Evolutionary conservation across 1,140 invertebrate genomes (phyloP), one percentile per base, ranked within the genome.

Genomic region (Drosophila littoralis): DNA sequence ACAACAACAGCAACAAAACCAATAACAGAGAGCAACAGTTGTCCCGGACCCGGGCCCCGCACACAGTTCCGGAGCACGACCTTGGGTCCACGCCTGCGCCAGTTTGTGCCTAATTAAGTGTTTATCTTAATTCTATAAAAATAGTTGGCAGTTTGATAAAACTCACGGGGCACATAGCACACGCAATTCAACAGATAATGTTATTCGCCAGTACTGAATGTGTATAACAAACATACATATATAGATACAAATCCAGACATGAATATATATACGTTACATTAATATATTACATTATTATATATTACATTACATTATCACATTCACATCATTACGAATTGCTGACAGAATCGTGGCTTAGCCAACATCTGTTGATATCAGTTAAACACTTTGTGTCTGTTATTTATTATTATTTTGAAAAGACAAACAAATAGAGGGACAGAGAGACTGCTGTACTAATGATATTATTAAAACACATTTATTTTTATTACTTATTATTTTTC

Each of bases 61-160:
- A 46, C 12, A 22, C 35, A 42, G 15, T 13, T 7, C 55, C 46
- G n/a, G 22, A 12, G 28, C 13, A 12, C 40, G 8, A 9, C 42
- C 17, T 52, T 60, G 43, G 48, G 13, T 50, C 12, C 15, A 38
- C 10, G 57, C 36, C 64, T 40, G 64, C 33, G 65, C 51, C 64
- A 55, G 38, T 73, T 77, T 46, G 58, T 52, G 45, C 13, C 63
- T 66, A 86, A 85, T 86, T 86, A 81, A 76, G 78, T 82, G 68
- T 81, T 86, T 79, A 85, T 81, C 82, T 81, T 76, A 81, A 73
- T 85, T 85, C 57, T 46, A 79, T 73, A 70, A 76, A 86, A 73
- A 70, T 79, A 70, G 57, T 71, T 82, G 61, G 68, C 78, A 69
- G 55, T 36, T 76, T 68, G 71, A 86, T 73, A 78, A 67, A 85